Conservation (phyloP, 1,140 invertebrate genomes). For the Aphaenogaster rudis region DNA sequence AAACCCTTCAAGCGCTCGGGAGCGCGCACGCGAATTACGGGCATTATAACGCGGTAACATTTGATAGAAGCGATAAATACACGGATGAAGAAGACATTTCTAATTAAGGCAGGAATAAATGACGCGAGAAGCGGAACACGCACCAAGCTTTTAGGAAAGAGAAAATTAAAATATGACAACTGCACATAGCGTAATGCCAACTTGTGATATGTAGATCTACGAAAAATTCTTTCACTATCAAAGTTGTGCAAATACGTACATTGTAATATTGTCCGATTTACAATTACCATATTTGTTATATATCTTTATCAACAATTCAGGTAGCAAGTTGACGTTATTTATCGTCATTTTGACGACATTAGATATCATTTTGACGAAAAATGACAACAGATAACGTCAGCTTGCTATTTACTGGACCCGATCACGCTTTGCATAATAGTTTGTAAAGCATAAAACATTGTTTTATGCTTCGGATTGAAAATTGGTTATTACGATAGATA, state of each 20-base stretch:
- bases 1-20: constrained; percentile 25
- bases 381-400: no score
- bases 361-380: no score
- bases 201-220: neutral
- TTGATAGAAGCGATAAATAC: constrained; percentile 30
- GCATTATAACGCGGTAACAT: constrained; percentile 19
- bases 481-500: constrained; percentile 20
- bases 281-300: neutral
- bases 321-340: no score
- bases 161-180: neutral
- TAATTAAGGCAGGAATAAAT: constrained; percentile 21
- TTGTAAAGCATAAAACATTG: neutral
- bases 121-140: neutral
- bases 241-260: neutral
- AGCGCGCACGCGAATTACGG: constrained; percentile 17
- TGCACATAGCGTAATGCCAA: neutral
- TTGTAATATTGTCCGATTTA: neutral
- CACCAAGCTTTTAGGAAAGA: neutral
- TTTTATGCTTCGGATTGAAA: neutral
- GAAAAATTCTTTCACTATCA: neutral
- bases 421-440: neutral
- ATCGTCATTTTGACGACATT: no score
- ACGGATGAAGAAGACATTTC: neutral
- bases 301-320: neutral
- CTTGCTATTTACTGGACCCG: no score